These are phyloP conservation scores for Keiferia lycopersicella DNA, from an alignment of 2,888 invertebrate species.

Conservation along the genomic window DNA sequence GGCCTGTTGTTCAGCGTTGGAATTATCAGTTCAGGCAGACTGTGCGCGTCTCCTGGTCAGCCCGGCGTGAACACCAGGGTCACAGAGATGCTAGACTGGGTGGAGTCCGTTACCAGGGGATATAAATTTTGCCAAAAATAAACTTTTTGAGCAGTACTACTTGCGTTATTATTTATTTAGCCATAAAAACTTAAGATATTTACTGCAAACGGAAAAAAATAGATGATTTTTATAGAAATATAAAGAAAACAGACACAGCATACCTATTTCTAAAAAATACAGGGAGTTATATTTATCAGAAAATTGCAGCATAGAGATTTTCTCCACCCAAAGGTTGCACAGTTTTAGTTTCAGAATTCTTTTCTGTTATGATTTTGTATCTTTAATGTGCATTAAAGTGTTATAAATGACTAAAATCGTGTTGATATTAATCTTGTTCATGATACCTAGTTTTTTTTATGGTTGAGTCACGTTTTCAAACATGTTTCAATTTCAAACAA, in stretches of 20 bases:
- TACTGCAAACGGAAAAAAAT: no score
- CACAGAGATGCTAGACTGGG: constrained; percentile 75
- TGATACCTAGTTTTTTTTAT: neutral
- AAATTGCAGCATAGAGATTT: no score
- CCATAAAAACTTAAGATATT: no score
- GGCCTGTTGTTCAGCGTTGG: constrained; percentile 68
- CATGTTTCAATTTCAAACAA: neutral
- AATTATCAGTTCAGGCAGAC: constrained; percentile 78
- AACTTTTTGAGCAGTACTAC: neutral
- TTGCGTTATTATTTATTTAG: neutral
- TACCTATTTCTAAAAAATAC: no score
- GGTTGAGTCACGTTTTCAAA: neutral
- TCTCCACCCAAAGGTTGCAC: no score
- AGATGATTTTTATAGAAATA: no score
- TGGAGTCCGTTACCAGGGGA: constrained; percentile 14
- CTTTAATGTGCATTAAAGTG: no score
- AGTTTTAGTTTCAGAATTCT: no score
- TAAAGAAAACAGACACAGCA: no score
- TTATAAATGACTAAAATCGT: neutral
- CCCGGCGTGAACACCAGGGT: constrained; percentile 82
- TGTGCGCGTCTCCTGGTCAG: constrained; percentile 65
- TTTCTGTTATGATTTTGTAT: no score
- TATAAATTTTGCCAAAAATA: constrained; percentile 52
- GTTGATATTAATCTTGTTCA: neutral
- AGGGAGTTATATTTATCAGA: no score